phyloP scores from a whole-genome alignment of 2,888 invertebrate genomes.

The Tachina fera region DNA sequence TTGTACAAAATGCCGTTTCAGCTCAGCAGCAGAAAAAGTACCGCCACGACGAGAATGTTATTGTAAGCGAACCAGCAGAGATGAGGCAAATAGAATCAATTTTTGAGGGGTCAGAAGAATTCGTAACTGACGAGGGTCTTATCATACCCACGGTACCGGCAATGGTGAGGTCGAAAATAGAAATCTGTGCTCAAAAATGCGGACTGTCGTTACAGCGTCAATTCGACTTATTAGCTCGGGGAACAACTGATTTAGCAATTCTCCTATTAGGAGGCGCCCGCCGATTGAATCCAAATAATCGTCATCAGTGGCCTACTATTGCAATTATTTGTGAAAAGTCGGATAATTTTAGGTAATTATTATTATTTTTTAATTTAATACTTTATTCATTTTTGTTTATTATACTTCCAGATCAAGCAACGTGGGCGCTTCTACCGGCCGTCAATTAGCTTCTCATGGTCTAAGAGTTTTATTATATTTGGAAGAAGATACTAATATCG shows the following conservation, averaged over 20 bases:
- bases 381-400: neutral
- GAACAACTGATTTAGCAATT: conserved; percentile 92
- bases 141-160: conserved; percentile 90
- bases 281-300: conserved; percentile 92
- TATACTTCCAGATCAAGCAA: conserved; percentile 83
- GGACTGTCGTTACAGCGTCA: conserved; percentile 88
- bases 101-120: conserved; percentile 79
- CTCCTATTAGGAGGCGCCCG: conserved; percentile 93
- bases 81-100: conserved; percentile 87
- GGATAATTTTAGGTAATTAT: conserved; percentile 83
- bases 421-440: conserved; percentile 89
- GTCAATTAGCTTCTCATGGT: conserved; percentile 92
- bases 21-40: conserved; percentile 83
- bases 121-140: conserved; percentile 88
- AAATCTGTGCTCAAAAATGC: conserved; percentile 87
- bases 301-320: conserved; percentile 93
- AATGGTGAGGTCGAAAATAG: conserved; percentile 87
- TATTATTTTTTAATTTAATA: conserved; percentile 11
- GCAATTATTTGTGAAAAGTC: conserved; percentile 89
- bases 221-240: conserved; percentile 91
- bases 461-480: conserved; percentile 87
- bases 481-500: conserved; percentile 83
- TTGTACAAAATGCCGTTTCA: conserved; percentile 82
- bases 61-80: conserved; percentile 86
- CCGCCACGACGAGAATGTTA: conserved; percentile 94